Conservation (phyloP, 1,140 invertebrate genomes). For the Drosophila sp. region DNA sequence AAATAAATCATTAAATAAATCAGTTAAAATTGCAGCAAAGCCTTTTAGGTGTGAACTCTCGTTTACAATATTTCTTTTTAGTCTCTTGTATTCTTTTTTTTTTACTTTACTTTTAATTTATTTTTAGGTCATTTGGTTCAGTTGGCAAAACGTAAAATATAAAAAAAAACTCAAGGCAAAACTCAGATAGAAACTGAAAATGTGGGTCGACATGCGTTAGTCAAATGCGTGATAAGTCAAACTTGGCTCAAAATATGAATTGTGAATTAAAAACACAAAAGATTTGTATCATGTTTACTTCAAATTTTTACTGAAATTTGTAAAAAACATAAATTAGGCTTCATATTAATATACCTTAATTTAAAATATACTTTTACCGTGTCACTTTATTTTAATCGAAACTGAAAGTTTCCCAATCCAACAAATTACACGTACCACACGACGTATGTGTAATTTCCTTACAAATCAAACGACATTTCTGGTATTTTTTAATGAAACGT, state of each 20-base stretch:
- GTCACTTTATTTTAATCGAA: not conserved
- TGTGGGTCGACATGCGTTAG: slow-evolving; percentile 31
- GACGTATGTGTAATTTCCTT: slow-evolving; percentile 1
- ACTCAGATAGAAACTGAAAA: slow-evolving; percentile 23
- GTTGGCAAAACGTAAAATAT: not conserved
- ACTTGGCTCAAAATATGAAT: slow-evolving; percentile 4
- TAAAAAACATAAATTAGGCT: not conserved
- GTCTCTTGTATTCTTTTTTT: slow-evolving; percentile 2
- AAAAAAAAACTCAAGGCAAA: slow-evolving; percentile 15
- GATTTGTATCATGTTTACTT: not conserved
- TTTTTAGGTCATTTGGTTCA: slow-evolving; percentile 25
- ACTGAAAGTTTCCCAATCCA: not conserved
- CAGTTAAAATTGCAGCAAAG: slow-evolving; percentile 23
- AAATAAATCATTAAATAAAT: slow-evolving; percentile 26
- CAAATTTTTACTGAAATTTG: not conserved
- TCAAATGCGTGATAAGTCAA: slow-evolving; percentile 35
- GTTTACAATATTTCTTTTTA: slow-evolving; percentile 19
- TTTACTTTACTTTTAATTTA: not conserved
- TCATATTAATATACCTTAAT: too few species aligned
- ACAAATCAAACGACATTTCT: not conserved
- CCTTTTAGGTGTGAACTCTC: slow-evolving; percentile 35
- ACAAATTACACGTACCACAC: not conserved
- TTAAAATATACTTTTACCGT: too few species aligned
- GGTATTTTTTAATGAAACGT: slow-evolving; percentile 18
- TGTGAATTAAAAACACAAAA: not conserved